phyloP scores from a whole-genome alignment of 2,113 vertebrate species.

The Sapajus apella region DNA sequence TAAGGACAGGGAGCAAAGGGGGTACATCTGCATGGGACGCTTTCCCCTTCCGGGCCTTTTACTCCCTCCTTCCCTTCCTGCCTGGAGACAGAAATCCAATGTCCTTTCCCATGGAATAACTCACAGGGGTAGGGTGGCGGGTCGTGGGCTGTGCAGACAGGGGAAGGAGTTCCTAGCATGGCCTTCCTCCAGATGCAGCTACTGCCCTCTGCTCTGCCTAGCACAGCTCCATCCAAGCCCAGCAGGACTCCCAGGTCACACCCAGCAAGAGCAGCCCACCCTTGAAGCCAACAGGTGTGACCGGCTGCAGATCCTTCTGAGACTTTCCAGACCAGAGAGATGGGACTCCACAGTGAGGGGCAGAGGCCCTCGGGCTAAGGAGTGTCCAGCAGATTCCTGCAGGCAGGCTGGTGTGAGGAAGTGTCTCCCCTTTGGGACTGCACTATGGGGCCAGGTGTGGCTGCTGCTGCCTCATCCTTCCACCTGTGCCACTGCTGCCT shows the following conservation, averaged over 20 bases:
- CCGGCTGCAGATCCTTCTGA: too few relatives aligned
- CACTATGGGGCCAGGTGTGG: fast-evolving
- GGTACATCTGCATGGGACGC: background rate
- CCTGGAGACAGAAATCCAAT: background rate
- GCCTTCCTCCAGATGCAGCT: background rate
- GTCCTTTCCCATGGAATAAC: background rate
- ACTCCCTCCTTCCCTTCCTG: background rate
- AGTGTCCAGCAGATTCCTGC: background rate
- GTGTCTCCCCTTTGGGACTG: background rate
- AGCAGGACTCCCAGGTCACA: background rate
- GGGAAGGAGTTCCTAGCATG: too few relatives aligned
- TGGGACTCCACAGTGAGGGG: background rate
- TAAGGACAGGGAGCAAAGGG: background rate
- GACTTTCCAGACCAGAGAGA: background rate
- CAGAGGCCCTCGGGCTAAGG: background rate
- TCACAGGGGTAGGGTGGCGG: fast-evolving
- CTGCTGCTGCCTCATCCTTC: background rate
- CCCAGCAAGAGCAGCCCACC: background rate
- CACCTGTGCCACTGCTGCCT: background rate
- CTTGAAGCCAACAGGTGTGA: background rate
- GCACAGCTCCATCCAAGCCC: background rate
- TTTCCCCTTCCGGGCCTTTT: background rate
- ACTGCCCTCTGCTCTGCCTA: too few relatives aligned
- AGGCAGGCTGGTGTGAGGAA: background rate
- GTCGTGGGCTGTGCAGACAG: fast-evolving